Conservation (phyloP, 2,888 invertebrate genomes). For the Melipona beecheii region DNA sequence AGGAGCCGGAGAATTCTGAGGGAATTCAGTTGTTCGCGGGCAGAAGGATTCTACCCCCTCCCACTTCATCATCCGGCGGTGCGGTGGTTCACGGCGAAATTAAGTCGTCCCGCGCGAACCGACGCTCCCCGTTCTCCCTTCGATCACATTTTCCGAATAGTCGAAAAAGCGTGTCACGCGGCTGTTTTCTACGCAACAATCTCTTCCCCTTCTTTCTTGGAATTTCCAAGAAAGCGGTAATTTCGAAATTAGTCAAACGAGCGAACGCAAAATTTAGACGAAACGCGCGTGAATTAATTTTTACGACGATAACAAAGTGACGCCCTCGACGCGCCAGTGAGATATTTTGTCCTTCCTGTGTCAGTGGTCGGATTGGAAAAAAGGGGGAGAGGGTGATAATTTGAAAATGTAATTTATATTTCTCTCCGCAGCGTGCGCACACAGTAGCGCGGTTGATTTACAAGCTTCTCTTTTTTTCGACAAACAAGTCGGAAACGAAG, state of each 20-base stretch:
- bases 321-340: too few species aligned
- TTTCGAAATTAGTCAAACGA: too few species aligned
- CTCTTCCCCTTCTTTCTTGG: too few species aligned
- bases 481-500: constrained; percentile 14
- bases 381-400: neutral
- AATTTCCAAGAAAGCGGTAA: too few species aligned
- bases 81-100: neutral
- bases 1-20: constrained; percentile 39
- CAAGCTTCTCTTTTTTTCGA: neutral
- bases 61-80: too few species aligned
- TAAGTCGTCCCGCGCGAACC: neutral
- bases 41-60: neutral
- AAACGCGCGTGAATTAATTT: too few species aligned
- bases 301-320: too few species aligned
- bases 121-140: neutral
- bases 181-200: too few species aligned
- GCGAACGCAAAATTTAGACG: too few species aligned
- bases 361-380: neutral
- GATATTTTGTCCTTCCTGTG: too few species aligned
- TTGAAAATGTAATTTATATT: constrained; percentile 22
- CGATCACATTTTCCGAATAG: constrained; percentile 1
- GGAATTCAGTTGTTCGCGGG: constrained; percentile 26
- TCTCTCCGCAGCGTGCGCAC: neutral
- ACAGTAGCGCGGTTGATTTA: constrained; percentile 6
- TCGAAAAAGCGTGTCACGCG: neutral